A percentile compares a stretch with the other conserved stretches of the same genome.
phyloP scores from a whole-genome alignment of 2,113 vertebrate species.

The Dipodomys spectabilis region DNA sequence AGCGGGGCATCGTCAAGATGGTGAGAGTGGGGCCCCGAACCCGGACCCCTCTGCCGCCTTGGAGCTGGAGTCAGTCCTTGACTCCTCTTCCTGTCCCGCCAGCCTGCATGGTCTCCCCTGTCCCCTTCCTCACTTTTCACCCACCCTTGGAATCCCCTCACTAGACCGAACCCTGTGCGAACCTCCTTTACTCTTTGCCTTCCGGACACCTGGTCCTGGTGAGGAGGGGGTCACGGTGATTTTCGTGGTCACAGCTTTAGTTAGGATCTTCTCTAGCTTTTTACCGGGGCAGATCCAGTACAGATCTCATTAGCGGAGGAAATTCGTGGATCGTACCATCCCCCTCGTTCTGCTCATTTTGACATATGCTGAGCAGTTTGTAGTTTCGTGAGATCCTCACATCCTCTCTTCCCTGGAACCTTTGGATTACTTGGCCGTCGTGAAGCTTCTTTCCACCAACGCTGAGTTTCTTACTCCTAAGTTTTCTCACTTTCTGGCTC shows the following conservation, averaged over 20 bases:
- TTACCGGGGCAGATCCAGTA: constrained; percentile 11
- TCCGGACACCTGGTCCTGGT: background rate
- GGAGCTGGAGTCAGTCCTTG: constrained; percentile 39
- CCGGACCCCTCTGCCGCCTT: constrained; percentile 22
- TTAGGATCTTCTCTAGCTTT: constrained; percentile 20
- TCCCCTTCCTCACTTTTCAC: constrained; percentile 37
- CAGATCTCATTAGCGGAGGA: constrained; percentile 40
- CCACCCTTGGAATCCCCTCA: background rate
- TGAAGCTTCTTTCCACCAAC: constrained; percentile 47
- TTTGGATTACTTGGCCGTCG: constrained; percentile 8
- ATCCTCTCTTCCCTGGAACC: constrained; percentile 6
- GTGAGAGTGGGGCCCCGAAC: constrained; percentile 86
- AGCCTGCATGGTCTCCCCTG: constrained; percentile 23
- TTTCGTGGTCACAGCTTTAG: constrained; percentile 41
- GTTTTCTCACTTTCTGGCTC: constrained; percentile 57
- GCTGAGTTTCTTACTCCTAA: constrained; percentile 33
- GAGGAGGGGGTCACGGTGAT: constrained; percentile 44
- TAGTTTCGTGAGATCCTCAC: constrained; percentile 34
- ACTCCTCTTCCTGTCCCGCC: constrained; percentile 16
- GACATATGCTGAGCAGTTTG: constrained; percentile 62
- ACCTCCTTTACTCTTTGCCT: constrained; percentile 7
- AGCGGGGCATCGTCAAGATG: constrained; percentile 98
- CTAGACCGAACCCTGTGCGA: background rate
- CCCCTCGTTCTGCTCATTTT: constrained; percentile 48
- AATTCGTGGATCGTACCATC: background rate